Percentiles rank a stretch among this genome's conserved stretches.
These are phyloP conservation scores for Macroglossus sobrinus DNA, from an alignment of 2,113 vertebrate genomes.

Conservation along the genomic window DNA sequence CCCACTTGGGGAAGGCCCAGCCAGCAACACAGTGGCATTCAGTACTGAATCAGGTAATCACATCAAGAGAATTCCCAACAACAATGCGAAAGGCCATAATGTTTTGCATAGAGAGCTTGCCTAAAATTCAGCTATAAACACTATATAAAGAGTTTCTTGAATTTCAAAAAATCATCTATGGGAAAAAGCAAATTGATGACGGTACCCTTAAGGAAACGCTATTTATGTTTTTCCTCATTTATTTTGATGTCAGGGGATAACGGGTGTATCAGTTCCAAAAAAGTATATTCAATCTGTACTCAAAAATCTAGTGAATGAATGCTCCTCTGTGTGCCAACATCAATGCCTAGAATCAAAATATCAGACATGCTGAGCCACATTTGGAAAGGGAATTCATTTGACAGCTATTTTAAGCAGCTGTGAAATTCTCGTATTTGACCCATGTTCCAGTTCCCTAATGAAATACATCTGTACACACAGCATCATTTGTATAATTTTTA, in stretches of 20 bases:
- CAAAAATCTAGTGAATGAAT: background rate
- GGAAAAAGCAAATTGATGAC: background rate
- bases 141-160: background rate
- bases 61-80: background rate
- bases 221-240: background rate
- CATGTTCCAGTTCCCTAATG: background rate
- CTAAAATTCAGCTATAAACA: background rate
- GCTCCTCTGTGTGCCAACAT: background rate
- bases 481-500: conserved; percentile 12
- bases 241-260: background rate
- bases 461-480: background rate
- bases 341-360: background rate
- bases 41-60: conserved; percentile 95
- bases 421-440: background rate
- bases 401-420: background rate
- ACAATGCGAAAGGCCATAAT: background rate
- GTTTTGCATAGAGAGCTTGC: background rate
- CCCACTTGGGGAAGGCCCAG: conserved; percentile 91
- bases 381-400: background rate
- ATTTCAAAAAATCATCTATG: background rate
- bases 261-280: background rate
- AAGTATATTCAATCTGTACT: background rate
- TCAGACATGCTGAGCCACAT: background rate
- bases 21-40: conserved; percentile 90
- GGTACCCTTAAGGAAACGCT: background rate